Conservation (phyloP, 1,140 invertebrate species). For the Drosophila rhopaloa region DNA sequence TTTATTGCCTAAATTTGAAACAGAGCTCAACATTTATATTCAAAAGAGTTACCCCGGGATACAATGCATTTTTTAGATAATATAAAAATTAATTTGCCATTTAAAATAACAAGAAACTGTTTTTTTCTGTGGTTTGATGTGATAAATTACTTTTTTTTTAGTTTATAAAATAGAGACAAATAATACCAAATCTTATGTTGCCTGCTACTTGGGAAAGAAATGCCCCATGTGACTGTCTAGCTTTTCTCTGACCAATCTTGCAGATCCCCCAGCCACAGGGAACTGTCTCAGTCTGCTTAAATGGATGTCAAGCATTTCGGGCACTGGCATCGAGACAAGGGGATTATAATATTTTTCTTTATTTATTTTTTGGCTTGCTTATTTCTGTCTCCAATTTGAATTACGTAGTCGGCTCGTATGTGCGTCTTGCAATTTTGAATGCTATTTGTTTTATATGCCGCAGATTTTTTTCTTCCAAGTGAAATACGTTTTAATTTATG, state of each 20-base stretch:
- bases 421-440: conserved; percentile 75
- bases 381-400: conserved; percentile 77
- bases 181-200: too few relatives aligned
- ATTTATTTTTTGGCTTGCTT: conserved; percentile 33
- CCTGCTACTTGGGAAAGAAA: background rate
- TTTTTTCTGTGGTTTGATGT: too few relatives aligned
- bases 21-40: too few relatives aligned
- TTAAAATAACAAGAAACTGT: too few relatives aligned
- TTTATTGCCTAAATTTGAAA: background rate
- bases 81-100: too few relatives aligned
- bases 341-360: conserved; percentile 38
- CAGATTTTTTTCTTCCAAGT: conserved; percentile 81
- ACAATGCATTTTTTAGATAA: too few relatives aligned
- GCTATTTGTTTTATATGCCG: conserved; percentile 78
- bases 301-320: conserved; percentile 62
- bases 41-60: too few relatives aligned
- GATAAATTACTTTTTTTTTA: too few relatives aligned
- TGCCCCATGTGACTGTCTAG: background rate
- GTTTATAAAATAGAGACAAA: too few relatives aligned
- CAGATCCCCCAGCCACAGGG: conserved; percentile 17
- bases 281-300: conserved; percentile 51
- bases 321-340: conserved; percentile 48
- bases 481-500: conserved; percentile 82
- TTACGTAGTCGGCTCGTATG: conserved; percentile 57
- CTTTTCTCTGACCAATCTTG: conserved; percentile 33